Evolutionary conservation across 2,797 vertebrate species (phyloP).

Genomic region (Melanotaenia parkinsoni): DNA sequence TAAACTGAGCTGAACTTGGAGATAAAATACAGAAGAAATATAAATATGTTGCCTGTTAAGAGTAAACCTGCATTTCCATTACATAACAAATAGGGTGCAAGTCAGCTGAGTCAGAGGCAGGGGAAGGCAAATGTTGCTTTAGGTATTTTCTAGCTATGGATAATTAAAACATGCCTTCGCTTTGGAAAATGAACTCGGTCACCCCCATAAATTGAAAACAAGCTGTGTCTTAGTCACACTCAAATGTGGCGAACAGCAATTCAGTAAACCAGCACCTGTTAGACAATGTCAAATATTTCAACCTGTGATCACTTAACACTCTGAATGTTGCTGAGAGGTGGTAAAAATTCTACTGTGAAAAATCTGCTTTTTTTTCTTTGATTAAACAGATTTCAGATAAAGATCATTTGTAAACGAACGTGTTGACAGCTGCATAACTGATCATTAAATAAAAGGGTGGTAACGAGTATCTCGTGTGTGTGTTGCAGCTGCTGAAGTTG

Average conservation of each 20-base stretch:
- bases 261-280: neutral
- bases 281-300: neutral
- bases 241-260: neutral
- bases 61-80: constrained; percentile 19
- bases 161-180: constrained; percentile 10
- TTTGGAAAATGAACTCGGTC: constrained; percentile 20
- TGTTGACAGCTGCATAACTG: neutral
- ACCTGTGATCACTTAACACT: neutral
- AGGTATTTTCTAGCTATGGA: constrained; percentile 27
- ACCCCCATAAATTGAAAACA: constrained; percentile 3
- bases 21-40: neutral
- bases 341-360: neutral
- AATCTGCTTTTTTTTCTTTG: neutral
- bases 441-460: neutral
- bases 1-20: neutral
- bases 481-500: constrained; percentile 29
- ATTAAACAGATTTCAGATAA: neutral
- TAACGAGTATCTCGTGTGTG: neutral
- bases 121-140: constrained; percentile 20
- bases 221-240: constrained; percentile 2
- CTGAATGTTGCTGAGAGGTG: neutral
- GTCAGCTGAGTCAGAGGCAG: constrained; percentile 21
- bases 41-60: neutral
- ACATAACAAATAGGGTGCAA: constrained; percentile 13
- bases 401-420: neutral